phyloP scores from a whole-genome alignment of 2,113 vertebrate species.

The Burhinus bistriatus region DNA sequence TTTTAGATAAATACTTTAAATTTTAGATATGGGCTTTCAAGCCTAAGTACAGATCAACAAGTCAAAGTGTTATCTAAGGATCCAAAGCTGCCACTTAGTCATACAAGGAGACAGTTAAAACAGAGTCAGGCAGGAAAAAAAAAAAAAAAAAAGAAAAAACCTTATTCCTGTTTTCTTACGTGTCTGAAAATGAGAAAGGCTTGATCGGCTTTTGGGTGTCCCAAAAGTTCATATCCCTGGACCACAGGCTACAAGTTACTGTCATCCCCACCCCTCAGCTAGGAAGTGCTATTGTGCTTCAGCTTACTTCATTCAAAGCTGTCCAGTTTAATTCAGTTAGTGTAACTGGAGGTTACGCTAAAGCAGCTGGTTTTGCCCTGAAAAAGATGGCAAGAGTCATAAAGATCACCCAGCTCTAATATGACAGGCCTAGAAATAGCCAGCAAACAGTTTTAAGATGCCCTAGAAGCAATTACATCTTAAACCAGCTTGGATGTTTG shows the following conservation, averaged over 20 bases:
- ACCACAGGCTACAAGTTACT: neutral
- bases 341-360: neutral
- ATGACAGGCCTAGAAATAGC: neutral
- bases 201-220: neutral
- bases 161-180: neutral
- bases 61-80: neutral
- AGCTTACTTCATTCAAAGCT: neutral
- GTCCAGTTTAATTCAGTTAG: neutral
- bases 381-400: neutral
- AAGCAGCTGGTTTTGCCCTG: neutral
- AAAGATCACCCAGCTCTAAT: neutral
- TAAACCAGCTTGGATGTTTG: neutral
- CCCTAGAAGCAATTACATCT: neutral
- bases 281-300: neutral
- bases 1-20: neutral
- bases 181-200: neutral
- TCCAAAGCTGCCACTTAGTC: neutral
- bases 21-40: neutral
- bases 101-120: neutral
- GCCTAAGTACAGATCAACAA: neutral
- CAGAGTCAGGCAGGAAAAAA: neutral
- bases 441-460: neutral
- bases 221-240: neutral
- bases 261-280: neutral
- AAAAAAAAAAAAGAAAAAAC: too few species aligned